A percentile compares a stretch with the other conserved stretches of the same genome.
These are phyloP conservation scores for Syngnathus typhle DNA, from an alignment of 2,113 vertebrate genomes.

Conservation along the genomic window DNA sequence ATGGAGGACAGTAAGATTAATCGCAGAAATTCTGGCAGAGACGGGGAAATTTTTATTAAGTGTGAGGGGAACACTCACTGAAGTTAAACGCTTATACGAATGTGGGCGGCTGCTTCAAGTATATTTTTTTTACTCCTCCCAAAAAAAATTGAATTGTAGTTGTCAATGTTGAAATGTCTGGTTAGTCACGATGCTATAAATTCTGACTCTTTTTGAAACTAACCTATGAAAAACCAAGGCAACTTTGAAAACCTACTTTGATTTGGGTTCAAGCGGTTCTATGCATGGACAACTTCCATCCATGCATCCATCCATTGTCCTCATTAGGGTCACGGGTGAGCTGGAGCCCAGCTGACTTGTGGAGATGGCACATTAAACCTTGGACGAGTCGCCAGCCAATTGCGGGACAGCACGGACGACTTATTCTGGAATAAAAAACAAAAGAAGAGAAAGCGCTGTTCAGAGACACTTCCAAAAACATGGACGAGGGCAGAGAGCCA, in stretches of 20 bases:
- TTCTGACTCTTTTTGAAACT: no score
- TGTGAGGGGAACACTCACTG: slow-evolving; percentile 20
- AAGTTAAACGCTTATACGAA: slow-evolving; percentile 59
- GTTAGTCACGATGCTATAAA: no score
- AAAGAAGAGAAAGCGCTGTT: slow-evolving; percentile 18
- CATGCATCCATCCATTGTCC: background rate
- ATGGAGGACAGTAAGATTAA: slow-evolving; percentile 61
- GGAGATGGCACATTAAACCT: background rate
- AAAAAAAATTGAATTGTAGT: no score
- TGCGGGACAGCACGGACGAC: background rate
- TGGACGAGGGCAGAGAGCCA: slow-evolving; percentile 14
- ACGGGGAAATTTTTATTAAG: slow-evolving; percentile 67
- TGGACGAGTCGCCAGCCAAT: background rate
- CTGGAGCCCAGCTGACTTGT: background rate
- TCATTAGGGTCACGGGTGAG: background rate
- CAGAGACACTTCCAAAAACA: slow-evolving; percentile 17
- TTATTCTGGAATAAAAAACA: background rate
- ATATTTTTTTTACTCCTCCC: no score
- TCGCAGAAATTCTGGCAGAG: slow-evolving; percentile 64
- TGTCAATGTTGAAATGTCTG: no score
- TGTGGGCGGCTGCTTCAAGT: no score
- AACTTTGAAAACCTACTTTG: no score
- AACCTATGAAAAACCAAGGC: no score
- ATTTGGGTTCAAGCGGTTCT: no score
- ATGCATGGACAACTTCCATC: background rate